These are phyloP conservation scores for Gallinago media DNA, from an alignment of 2,113 vertebrate species.

Conservation along the genomic window DNA sequence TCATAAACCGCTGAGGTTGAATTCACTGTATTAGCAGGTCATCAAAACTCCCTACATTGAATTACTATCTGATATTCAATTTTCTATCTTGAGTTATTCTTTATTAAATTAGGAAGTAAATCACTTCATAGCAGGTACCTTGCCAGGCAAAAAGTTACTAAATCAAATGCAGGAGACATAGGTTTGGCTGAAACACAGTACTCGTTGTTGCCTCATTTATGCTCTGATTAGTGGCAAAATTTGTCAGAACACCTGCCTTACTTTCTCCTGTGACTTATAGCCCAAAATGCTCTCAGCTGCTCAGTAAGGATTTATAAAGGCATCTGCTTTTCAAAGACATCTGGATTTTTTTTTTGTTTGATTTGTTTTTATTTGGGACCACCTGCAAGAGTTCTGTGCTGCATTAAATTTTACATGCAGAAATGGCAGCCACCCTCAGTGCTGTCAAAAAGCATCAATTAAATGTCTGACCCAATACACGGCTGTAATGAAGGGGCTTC, in stretches of 20 bases:
- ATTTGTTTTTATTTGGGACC: not conserved
- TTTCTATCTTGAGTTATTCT: slow-evolving; percentile 1
- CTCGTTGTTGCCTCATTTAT: not conserved
- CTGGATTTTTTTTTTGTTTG: not conserved
- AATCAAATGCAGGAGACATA: not conserved
- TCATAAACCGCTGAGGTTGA: slow-evolving; percentile 1
- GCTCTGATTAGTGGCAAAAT: slow-evolving; percentile 3
- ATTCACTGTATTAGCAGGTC: slow-evolving; percentile 28
- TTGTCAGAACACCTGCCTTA: not conserved
- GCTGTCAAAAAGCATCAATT: not conserved
- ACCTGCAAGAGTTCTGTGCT: not conserved
- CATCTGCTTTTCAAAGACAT: not conserved
- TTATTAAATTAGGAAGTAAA: slow-evolving; percentile 8
- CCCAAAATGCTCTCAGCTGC: not conserved
- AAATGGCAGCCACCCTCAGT: not conserved
- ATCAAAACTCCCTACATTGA: slow-evolving; percentile 23
- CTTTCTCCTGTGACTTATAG: not conserved
- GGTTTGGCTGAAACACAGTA: not conserved
- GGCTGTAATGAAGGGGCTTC: not conserved
- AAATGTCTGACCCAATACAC: not conserved
- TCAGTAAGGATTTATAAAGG: not conserved
- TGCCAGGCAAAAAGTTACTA: slow-evolving; percentile 30
- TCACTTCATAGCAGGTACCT: not conserved
- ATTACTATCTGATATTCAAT: slow-evolving; percentile 8
- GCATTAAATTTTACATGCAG: not conserved